Percentiles rank a stretch among this genome's conserved stretches.
Conservation (phyloP, 1,140 invertebrate species). For the Drosophila sechellia region DNA sequence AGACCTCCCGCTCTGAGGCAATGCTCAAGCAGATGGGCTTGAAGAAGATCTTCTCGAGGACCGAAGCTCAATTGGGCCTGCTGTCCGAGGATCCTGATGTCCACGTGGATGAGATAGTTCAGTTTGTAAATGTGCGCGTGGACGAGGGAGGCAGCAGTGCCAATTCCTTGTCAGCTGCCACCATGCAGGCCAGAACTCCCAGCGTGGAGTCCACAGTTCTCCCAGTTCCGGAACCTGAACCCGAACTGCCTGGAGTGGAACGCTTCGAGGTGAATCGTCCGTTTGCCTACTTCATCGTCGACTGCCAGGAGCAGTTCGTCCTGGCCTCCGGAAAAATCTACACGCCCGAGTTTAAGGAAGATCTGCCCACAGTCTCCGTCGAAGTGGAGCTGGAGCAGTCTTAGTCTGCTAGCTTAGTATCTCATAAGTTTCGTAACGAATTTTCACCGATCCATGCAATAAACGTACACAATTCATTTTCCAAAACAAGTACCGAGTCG, state of each 20-base stretch:
- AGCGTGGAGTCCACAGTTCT: constrained; percentile 25
- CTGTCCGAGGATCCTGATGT: constrained; percentile 85
- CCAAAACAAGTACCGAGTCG: constrained; percentile 11
- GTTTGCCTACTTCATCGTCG: constrained; percentile 89
- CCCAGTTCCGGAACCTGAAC: constrained; percentile 60
- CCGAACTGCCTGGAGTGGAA: constrained; percentile 69
- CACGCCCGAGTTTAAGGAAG: constrained; percentile 82
- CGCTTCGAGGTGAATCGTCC: constrained; percentile 87
- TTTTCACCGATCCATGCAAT: constrained; percentile 73
- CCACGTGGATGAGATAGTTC: constrained; percentile 87
- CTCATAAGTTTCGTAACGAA: constrained; percentile 69
- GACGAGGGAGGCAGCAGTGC: constrained; percentile 84
- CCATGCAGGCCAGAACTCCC: constrained; percentile 53
- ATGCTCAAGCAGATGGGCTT: constrained; percentile 85
- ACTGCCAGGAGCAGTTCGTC: constrained; percentile 87
- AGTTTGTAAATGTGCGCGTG: constrained; percentile 87
- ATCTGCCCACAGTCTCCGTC: constrained; percentile 62
- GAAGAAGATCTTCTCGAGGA: constrained; percentile 86
- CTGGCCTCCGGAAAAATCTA: constrained; percentile 88
- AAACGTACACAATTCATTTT: constrained; percentile 57
- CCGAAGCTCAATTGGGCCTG: constrained; percentile 86
- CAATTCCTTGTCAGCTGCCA: constrained; percentile 64
- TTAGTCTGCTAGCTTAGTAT: constrained; percentile 46
- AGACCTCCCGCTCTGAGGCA: constrained; percentile 76
- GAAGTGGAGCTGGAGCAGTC: constrained; percentile 74